These are phyloP conservation scores for Danio jaintianensis DNA, from an alignment of 2,797 vertebrate species.

Conservation along the genomic window DNA sequence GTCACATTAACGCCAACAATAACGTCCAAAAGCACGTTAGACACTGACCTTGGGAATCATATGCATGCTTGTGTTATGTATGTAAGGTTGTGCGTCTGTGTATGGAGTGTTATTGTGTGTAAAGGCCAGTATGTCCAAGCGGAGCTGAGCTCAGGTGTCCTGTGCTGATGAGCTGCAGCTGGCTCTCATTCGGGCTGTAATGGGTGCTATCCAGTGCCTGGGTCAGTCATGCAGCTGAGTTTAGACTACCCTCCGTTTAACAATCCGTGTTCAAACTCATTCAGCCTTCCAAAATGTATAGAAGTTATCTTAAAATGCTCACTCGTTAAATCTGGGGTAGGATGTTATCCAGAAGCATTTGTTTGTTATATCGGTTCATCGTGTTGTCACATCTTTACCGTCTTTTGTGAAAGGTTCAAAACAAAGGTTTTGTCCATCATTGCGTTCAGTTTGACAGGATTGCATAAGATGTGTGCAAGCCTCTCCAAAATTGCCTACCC, in stretches of 20 bases:
- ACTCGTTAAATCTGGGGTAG: background rate
- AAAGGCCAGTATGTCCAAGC: slow-evolving; percentile 38
- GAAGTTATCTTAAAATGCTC: slow-evolving; percentile 26
- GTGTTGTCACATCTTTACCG: too few relatives aligned
- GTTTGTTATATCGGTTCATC: background rate
- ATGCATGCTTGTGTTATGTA: slow-evolving; percentile 21
- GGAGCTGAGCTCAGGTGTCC: slow-evolving; percentile 59
- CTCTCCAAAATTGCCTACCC: too few relatives aligned
- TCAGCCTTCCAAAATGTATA: slow-evolving; percentile 21
- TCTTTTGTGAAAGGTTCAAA: background rate
- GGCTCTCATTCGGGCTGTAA: slow-evolving; percentile 54
- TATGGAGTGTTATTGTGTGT: slow-evolving; percentile 43
- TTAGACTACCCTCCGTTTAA: slow-evolving; percentile 30
- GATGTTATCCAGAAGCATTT: background rate
- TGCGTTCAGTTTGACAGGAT: too few relatives aligned
- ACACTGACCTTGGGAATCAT: slow-evolving; percentile 30
- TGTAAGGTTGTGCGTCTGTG: slow-evolving; percentile 21
- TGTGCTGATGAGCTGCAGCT: slow-evolving; percentile 62
- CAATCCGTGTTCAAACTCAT: slow-evolving; percentile 31
- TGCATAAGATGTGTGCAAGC: too few relatives aligned
- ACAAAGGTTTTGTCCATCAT: too few relatives aligned
- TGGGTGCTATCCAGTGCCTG: slow-evolving; percentile 54
- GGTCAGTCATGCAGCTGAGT: slow-evolving; percentile 56
- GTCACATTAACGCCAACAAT: slow-evolving; percentile 35
- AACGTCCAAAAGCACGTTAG: slow-evolving; percentile 18